Evolutionary conservation across 1,140 invertebrate species (phyloP), one percentile per base, ranked within the genome.

Genomic region (Gonioctena quinquepunctata): DNA sequence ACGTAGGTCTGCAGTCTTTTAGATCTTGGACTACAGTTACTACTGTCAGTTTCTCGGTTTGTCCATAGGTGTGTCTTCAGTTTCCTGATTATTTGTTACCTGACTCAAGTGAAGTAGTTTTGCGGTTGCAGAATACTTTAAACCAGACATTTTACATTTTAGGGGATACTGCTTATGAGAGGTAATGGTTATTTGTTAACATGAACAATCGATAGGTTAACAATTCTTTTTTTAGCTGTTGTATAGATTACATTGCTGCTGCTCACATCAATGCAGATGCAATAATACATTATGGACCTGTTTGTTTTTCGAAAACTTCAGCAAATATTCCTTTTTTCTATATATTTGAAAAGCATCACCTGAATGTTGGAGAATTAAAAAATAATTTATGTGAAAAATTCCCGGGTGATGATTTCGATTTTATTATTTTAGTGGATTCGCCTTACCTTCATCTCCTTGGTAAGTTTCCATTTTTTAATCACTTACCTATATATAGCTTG

Each of bases 161-260:
- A 21, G 95, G 92, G n/a, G 96, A 98, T 78, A 96, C 95, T 18
- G 92, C 94, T 7, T 97, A 96, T 85, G 94, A 94, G 76, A 97
- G 92, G 92, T 94, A 84, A 80, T 79, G 54, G n/a, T n/a, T n/a
- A n/a, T n/a, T 49, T 54, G n/a, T 64, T 63, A 8, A 54, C 8
- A 54, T 18, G 21, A 54, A 54, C n/a, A 26, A 7, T 11, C 16
- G 21, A 56, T 21, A 19, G 16, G 13, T 21, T 63, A 18, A 25
- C 13, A 2, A 26, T 68, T 59, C 57, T 74, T 70, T n/a, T 85
- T 86, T 71, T 77, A 92, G 94, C 83, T 99, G 96, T 83, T 99
- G 96, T 85, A 90, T 96, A 4, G 96, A 99, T 85, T 94, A 96
- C 84, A 89, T 96, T 28, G 91, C 94, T 48, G 94, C 95, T 3